These are phyloP conservation scores for Chamaea fasciata DNA, from an alignment of 2,113 vertebrate species.

Conservation along the genomic window DNA sequence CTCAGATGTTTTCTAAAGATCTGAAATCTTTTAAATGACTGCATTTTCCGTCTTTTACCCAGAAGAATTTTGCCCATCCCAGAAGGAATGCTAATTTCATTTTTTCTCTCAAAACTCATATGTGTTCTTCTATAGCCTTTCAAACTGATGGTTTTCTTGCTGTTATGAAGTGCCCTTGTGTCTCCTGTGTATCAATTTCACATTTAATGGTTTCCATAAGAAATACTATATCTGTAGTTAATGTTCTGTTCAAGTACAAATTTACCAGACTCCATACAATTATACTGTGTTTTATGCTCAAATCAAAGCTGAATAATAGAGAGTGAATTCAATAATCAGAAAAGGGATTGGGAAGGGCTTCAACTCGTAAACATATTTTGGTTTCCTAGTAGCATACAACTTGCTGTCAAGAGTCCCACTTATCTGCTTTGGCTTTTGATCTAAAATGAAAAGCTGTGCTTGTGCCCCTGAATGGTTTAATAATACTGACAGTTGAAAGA, in stretches of 20 bases:
- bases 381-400: background rate
- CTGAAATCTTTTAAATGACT: background rate
- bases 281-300: background rate
- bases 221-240: background rate
- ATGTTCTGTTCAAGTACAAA: background rate
- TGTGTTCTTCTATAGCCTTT: background rate
- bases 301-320: constrained; percentile 27
- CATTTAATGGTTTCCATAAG: background rate
- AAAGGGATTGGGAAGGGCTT: background rate
- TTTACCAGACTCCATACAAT: background rate
- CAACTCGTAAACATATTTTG: background rate
- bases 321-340: background rate
- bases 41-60: background rate
- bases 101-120: background rate
- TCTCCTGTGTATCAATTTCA: background rate
- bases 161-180: background rate
- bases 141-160: background rate
- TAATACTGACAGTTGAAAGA: background rate
- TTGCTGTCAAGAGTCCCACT: background rate
- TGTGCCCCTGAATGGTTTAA: background rate
- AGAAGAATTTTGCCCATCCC: background rate
- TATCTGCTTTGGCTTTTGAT: background rate
- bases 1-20: background rate
- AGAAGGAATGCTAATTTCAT: background rate
- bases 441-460: background rate